Conservation (phyloP, 2,113 vertebrate species). For the Corydoras maculifer region DNA sequence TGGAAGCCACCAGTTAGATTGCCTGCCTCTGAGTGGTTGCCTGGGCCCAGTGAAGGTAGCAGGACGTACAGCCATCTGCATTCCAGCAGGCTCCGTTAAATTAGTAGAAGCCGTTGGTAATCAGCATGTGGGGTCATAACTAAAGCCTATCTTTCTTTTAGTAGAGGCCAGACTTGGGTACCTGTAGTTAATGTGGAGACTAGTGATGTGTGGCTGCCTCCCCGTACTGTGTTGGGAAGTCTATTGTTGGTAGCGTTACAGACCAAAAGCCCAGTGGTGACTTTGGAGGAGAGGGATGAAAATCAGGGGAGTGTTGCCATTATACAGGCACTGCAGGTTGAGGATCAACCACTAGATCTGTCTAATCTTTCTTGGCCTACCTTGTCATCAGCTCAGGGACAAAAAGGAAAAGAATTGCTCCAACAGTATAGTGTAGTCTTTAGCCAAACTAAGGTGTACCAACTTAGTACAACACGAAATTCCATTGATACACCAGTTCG, state of each 20-base stretch:
- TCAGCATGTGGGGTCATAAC: not conserved
- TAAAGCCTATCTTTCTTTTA: slow-evolving; percentile 4
- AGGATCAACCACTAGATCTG: not conserved
- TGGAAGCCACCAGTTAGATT: not conserved
- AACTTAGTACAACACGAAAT: not conserved
- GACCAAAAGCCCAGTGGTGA: too few species aligned
- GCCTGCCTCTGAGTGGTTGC: not conserved
- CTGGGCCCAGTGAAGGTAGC: not conserved
- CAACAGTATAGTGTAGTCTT: not conserved
- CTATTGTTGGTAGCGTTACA: too few species aligned
- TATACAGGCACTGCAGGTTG: not conserved
- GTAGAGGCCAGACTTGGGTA: not conserved
- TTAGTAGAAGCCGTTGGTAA: not conserved
- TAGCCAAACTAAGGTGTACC: not conserved
- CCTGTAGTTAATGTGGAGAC: too few species aligned
- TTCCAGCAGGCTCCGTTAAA: slow-evolving; percentile 3
- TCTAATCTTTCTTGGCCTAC: not conserved
- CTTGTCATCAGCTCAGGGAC: not conserved
- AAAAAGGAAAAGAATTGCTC: not conserved
- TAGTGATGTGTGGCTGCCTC: not conserved
- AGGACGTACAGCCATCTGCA: not conserved
- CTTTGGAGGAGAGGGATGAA: too few species aligned
- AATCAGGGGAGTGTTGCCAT: too few species aligned
- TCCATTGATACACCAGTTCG: not conserved
- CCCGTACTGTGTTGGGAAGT: not conserved